Evolutionary conservation across 2,113 vertebrate genomes (phyloP).

Genomic region (Malurus melanocephalus): DNA sequence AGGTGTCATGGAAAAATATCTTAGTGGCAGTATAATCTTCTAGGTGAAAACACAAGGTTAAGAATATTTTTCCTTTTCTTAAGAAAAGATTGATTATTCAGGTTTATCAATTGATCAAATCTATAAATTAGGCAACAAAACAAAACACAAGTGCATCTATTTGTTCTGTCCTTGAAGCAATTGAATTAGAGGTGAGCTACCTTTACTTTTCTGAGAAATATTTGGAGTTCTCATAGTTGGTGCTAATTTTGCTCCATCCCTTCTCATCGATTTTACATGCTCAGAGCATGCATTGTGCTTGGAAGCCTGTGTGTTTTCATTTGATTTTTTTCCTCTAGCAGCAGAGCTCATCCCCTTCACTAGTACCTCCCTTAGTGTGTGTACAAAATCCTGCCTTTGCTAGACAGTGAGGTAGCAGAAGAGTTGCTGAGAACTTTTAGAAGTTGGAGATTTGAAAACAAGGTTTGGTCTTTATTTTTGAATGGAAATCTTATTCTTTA

Average conservation of each 20-base stretch:
- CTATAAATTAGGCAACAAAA: background rate
- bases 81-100: background rate
- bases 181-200: background rate
- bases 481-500: background rate
- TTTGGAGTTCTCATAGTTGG: background rate
- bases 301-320: background rate
- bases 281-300: background rate
- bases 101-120: background rate
- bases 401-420: background rate
- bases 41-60: conserved; percentile 61
- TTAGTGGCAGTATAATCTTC: conserved; percentile 57
- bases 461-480: background rate
- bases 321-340: background rate
- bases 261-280: background rate
- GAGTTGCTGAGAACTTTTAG: background rate
- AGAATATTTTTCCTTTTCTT: background rate
- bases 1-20: conserved; percentile 61
- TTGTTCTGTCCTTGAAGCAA: background rate
- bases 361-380: background rate
- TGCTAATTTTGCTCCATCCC: background rate
- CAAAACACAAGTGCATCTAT: background rate
- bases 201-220: background rate
- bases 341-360: background rate
- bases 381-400: background rate
- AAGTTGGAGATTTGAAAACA: background rate